phyloP scores from a whole-genome alignment of 2,888 invertebrate species.

The Melanostoma scalare region DNA sequence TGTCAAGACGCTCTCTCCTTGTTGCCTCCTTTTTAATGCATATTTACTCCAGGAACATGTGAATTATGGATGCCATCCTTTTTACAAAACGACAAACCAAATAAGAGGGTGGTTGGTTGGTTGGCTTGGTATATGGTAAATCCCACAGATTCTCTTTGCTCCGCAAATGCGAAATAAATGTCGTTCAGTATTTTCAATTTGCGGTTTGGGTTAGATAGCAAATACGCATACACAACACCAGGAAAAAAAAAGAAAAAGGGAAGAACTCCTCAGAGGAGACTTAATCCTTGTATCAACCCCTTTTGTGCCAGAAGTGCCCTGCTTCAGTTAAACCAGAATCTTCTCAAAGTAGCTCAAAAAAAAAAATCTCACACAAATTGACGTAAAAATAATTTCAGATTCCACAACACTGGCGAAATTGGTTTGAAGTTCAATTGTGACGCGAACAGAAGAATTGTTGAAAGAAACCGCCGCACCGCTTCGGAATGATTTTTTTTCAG shows the following conservation, averaged over 20 bases:
- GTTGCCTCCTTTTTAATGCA: slow-evolving; percentile 51
- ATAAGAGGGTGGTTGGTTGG: neutral
- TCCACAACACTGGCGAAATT: slow-evolving; percentile 12
- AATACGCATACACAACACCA: slow-evolving; percentile 32
- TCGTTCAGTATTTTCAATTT: slow-evolving; percentile 58
- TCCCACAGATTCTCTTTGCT: slow-evolving; percentile 46
- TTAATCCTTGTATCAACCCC: slow-evolving; percentile 25
- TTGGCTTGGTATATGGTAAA: slow-evolving; percentile 10
- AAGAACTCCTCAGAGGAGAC: slow-evolving; percentile 11
- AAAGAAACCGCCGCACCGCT: too few relatives aligned
- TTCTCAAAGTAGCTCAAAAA: slow-evolving; percentile 7
- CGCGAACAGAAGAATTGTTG: too few relatives aligned
- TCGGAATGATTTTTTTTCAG: too few relatives aligned
- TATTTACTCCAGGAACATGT: slow-evolving; percentile 67
- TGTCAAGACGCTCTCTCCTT: slow-evolving; percentile 51
- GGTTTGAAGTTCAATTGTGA: neutral
- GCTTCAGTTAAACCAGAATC: slow-evolving; percentile 19
- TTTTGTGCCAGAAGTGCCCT: slow-evolving; percentile 18
- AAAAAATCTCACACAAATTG: slow-evolving; percentile 16
- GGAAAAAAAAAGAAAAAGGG: slow-evolving; percentile 12
- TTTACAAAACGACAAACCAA: slow-evolving; percentile 27
- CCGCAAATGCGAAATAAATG: slow-evolving; percentile 58
- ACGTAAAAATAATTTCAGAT: slow-evolving; percentile 8
- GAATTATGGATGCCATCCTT: slow-evolving; percentile 63
- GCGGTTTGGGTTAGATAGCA: slow-evolving; percentile 39